Evolutionary conservation across 1,140 invertebrate genomes (phyloP).

Genomic region (Cardiocondyla obscurior): DNA sequence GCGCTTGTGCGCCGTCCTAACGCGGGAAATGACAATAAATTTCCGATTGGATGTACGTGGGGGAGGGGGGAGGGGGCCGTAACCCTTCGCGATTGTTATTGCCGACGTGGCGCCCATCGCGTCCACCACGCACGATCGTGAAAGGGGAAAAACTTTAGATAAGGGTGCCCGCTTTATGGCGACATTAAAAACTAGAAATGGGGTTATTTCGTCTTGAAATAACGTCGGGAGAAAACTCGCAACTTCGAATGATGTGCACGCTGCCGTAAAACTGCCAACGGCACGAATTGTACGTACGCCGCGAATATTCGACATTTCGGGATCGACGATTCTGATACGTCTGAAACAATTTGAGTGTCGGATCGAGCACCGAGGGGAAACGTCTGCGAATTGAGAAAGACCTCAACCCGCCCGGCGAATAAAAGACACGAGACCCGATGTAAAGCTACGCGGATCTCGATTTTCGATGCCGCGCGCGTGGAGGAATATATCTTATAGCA

Average conservation of each 20-base stretch:
- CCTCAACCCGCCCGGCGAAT: background rate
- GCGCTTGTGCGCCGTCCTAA: background rate
- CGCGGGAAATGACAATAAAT: conserved; percentile 38
- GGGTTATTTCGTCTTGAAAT: conserved; percentile 56
- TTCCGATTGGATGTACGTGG: conserved; percentile 43
- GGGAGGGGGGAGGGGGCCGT: no score
- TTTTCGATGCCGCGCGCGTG: background rate
- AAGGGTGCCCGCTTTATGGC: conserved; percentile 38
- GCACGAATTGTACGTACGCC: background rate
- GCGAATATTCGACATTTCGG: conserved; percentile 25
- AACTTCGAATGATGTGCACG: conserved; percentile 29
- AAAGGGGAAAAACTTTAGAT: conserved; percentile 54
- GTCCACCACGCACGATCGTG: conserved; percentile 8
- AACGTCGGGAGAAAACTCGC: conserved; percentile 2
- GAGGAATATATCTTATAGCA: background rate
- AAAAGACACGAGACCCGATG: conserved; percentile 4
- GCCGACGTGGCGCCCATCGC: conserved; percentile 18
- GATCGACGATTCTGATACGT: conserved; percentile 10
- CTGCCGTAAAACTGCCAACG: conserved; percentile 46
- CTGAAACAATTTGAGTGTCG: conserved; percentile 35
- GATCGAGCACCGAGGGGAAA: background rate
- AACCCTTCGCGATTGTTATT: conserved; percentile 42
- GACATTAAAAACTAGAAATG: conserved; percentile 49
- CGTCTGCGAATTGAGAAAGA: conserved; percentile 5
- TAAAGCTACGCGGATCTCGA: background rate